Conservation (phyloP, 2,888 invertebrate genomes). For the Phania funesta region DNA sequence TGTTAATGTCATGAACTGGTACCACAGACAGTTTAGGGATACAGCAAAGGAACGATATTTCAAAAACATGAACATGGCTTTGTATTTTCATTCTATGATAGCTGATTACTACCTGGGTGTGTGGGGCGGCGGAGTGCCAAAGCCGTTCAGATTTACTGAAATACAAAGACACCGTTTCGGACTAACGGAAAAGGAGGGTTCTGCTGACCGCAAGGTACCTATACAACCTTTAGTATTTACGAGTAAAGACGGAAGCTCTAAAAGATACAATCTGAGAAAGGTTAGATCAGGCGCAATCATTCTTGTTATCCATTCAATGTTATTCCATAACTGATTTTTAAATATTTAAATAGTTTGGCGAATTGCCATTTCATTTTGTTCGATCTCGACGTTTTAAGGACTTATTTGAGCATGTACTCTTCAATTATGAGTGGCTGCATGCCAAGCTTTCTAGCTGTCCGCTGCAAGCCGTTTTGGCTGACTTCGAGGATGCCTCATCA, state of each 20-base stretch:
- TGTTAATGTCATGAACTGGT: conserved; percentile 99
- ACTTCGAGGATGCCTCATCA: conserved; percentile 95
- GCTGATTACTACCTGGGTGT: conserved; percentile 98
- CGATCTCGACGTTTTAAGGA: conserved; percentile 94
- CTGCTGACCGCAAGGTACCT: conserved; percentile 96
- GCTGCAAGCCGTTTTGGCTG: conserved; percentile 94
- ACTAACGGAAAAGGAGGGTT: conserved; percentile 90
- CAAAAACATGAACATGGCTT: conserved; percentile 97
- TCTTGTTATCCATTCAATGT: background rate
- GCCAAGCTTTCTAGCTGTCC: conserved; percentile 98
- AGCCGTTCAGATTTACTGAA: conserved; percentile 98
- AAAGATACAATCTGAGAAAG: conserved; percentile 96
- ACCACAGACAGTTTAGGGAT: conserved; percentile 97
- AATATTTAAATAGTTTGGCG: conserved; percentile 87
- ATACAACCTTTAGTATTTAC: conserved; percentile 95
- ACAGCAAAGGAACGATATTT: conserved; percentile 97
- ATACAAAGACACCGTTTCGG: conserved; percentile 91
- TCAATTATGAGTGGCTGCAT: conserved; percentile 98
- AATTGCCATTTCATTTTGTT: conserved; percentile 96
- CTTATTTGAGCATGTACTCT: conserved; percentile 94
- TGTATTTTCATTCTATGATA: conserved; percentile 98
- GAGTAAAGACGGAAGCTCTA: conserved; percentile 92
- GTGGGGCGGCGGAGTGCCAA: conserved; percentile 96
- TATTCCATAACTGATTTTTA: background rate
- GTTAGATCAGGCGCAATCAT: conserved; percentile 80